Evolutionary conservation across 2,113 vertebrate species (phyloP), one percentile per base, ranked within the genome.

Genomic region (Lagenorhynchus albirostris): DNA sequence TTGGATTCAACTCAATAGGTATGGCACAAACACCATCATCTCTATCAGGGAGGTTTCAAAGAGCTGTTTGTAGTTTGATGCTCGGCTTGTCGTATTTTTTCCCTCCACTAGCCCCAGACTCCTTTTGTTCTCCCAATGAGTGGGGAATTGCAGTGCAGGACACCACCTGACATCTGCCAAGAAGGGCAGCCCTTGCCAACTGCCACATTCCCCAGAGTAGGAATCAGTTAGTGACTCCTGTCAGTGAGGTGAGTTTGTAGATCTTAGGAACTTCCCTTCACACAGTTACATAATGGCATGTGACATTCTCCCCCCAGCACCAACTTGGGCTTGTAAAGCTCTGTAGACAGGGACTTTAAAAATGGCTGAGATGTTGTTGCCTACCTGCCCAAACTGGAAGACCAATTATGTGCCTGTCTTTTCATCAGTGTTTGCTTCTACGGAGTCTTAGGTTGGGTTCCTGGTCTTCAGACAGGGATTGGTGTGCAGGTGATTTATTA

Each of bases 1-100:
- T 97, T 96, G 97, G 73, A 98, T 94, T 96, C 87, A 96, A 71
- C 70, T 94, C 87, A 95, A 31, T 81, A 93, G 26, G 62, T 83
- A 74, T 60, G 95, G 94, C 96, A 55, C 92, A 98, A 97, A 96
- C 85, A 95, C 97, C 97, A 53, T 74, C 67, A 67, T 60, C 83
- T 96, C 80, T 96, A n/a, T 95, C 1, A 6, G 86, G 71, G 89
- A 97, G 79, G 95, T 97, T 98, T 98, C 95, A 97, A 98, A 98
- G 95, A 94, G 41, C 47, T 90, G 10, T 96, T 98, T 98, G 97
- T 95, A 95, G 96, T 98, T 97, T 97, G 96, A 97, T 96, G 83
- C 95, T 98, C 83, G 82, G 33, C 95, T 96, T 98, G 91, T 95
- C 74, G 55, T 74, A 87, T 76, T 41, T 79, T 96, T 96, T 91